These are phyloP conservation scores for Sebastiscus tertius DNA, from an alignment of 2,797 vertebrate species.

Conservation along the genomic window DNA sequence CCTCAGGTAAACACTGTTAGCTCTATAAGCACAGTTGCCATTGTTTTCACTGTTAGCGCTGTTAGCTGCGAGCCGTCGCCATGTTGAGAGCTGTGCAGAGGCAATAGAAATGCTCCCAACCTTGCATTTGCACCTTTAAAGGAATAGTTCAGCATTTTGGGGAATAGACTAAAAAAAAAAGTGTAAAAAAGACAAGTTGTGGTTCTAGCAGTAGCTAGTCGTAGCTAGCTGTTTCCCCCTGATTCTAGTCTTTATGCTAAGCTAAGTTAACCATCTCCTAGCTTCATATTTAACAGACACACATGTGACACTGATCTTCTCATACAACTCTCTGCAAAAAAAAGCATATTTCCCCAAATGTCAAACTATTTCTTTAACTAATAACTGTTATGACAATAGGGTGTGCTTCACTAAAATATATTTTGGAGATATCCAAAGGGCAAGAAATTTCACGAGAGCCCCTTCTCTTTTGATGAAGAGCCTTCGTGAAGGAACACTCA, in stretches of 20 bases:
- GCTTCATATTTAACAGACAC: too few relatives aligned
- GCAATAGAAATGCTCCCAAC: too few relatives aligned
- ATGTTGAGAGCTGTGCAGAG: accelerated
- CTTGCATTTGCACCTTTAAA: background rate
- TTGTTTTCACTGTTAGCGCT: too few relatives aligned
- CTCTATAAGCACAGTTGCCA: too few relatives aligned
- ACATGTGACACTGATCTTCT: too few relatives aligned
- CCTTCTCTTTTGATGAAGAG: background rate
- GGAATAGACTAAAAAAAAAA: background rate
- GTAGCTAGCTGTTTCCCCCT: background rate
- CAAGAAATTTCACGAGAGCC: background rate
- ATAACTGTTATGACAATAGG: background rate
- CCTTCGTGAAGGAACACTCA: slow-evolving; percentile 1
- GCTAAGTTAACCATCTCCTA: background rate
- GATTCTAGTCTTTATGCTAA: background rate
- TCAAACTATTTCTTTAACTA: too few relatives aligned
- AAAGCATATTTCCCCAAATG: too few relatives aligned
- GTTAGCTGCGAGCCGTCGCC: too few relatives aligned
- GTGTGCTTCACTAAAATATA: background rate
- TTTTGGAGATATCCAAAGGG: background rate
- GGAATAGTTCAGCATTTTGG: background rate
- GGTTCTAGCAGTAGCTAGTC: background rate
- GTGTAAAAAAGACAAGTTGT: background rate
- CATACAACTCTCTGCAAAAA: too few relatives aligned
- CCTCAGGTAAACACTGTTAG: too few relatives aligned